Base-by-base conservation (phyloP, 1,140 invertebrate species). In the Oryzaephilus surinamensis region DNA sequence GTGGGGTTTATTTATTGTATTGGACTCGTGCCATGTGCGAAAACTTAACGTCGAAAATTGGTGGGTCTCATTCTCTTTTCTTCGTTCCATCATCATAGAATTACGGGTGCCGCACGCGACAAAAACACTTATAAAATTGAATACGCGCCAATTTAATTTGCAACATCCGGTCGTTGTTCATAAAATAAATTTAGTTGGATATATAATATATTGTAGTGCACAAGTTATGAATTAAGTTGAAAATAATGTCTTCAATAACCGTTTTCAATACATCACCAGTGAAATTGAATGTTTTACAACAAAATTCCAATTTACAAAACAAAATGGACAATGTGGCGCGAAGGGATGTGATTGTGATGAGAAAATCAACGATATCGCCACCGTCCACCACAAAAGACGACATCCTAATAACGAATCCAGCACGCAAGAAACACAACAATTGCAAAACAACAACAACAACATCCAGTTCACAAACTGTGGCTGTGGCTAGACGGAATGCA, bases 401-500 rank as follows among this genome's bases (percentile, higher is more conserved):
- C 16, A 44, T 53, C n/a, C 43, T 51, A n/a, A 28, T 49, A 6
- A 54, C 47, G 13, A 57, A 55, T 39, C 37, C 36, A 21, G 48
- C 44, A 4, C 41, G 52, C 18, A 21, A 51, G 19, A 58, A 59
- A 40, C 16, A 45, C 1, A 51, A 57, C 42, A 32, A 52, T 19
- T 18, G 33, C 23, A 41, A 55, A 43, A 42, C 30, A 12, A 8
- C 56, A 64, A 2, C 64, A 73, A 38, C 78, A n/a, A n/a, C n/a
- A n/a, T n/a, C n/a, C n/a, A n/a, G n/a, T n/a, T n/a, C 80, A 4
- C 73, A 77, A 41, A 85, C 81, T 1, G 76, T 88, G 4, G 82
- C 89, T 1, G 90, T 95, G 4, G 86, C 88, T 0, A 70, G 89
- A 27, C 68, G 92, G 50, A 96, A 97, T 66, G 91, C 91, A 29